Evolutionary conservation across 2,113 vertebrate genomes (phyloP).

Genomic region (Hyperopisus bebe): DNA sequence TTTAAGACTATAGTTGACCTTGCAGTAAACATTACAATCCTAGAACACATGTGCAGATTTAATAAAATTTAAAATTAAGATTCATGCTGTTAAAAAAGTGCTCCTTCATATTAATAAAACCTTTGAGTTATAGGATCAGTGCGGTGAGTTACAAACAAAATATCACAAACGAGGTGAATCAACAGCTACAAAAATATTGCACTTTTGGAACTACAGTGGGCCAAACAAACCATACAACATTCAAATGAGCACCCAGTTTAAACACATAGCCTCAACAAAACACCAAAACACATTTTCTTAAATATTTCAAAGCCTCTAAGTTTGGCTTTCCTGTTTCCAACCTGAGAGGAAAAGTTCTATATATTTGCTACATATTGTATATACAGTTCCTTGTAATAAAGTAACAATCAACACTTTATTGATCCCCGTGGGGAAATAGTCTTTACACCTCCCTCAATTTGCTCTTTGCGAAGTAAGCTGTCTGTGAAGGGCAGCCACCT

Average conservation of each 20-base stretch:
- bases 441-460: too few relatives aligned
- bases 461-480: too few relatives aligned
- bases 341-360: constrained; percentile 46
- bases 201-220: constrained; percentile 55
- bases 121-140: constrained; percentile 52
- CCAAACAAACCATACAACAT: constrained; percentile 39
- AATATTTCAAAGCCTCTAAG: constrained; percentile 45
- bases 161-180: constrained; percentile 39
- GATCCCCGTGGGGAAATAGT: too few relatives aligned
- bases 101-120: constrained; percentile 48
- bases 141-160: constrained; percentile 50
- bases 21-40: constrained; percentile 67
- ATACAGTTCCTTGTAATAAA: not conserved
- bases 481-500: too few relatives aligned
- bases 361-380: constrained; percentile 24
- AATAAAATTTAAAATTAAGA: constrained; percentile 56
- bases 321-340: constrained; percentile 36
- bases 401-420: too few relatives aligned
- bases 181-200: constrained; percentile 69
- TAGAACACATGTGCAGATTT: constrained; percentile 68
- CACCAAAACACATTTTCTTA: constrained; percentile 37
- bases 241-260: constrained; percentile 34
- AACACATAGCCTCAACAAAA: constrained; percentile 44
- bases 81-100: constrained; percentile 58
- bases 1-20: constrained; percentile 76